These are phyloP conservation scores for Mesembrinibis cayennensis DNA, from an alignment of 2,113 vertebrate genomes.

Conservation along the genomic window DNA sequence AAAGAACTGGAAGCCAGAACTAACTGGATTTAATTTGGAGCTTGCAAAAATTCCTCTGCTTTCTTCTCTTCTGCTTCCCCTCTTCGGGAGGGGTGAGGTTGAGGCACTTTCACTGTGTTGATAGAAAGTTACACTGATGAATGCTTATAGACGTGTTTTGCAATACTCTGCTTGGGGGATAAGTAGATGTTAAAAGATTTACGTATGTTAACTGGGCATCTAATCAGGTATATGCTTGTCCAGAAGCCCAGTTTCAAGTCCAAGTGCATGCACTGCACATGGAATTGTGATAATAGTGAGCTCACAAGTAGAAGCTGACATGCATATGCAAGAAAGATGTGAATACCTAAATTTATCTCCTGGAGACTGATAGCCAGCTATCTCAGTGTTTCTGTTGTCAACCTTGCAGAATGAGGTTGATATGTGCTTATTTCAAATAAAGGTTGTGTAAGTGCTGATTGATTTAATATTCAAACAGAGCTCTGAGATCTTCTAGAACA, in stretches of 20 bases:
- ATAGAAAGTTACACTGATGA: rapidly evolving
- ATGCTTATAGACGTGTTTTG: no score
- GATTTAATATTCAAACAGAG: neutral
- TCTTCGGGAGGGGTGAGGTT: neutral
- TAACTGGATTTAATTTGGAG: neutral
- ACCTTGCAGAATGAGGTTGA: neutral
- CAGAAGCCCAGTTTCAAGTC: neutral
- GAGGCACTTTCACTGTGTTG: neutral
- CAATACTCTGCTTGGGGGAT: rapidly evolving
- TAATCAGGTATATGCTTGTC: rapidly evolving
- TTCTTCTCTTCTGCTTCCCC: neutral
- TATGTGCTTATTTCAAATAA: neutral
- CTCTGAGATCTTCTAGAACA: neutral
- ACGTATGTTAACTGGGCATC: rapidly evolving
- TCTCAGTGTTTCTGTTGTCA: neutral
- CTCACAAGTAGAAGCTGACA: neutral
- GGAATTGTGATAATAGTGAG: rapidly evolving
- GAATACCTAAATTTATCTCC: no score
- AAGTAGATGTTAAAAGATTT: rapidly evolving
- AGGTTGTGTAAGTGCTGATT: neutral
- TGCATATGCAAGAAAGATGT: rapidly evolving
- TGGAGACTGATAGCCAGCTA: neutral
- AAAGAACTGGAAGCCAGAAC: neutral
- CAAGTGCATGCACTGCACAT: rapidly evolving
- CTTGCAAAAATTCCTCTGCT: no score